Evolutionary conservation across 2,797 vertebrate species (phyloP).

Genomic region (Paramormyrops hopkinsi): DNA sequence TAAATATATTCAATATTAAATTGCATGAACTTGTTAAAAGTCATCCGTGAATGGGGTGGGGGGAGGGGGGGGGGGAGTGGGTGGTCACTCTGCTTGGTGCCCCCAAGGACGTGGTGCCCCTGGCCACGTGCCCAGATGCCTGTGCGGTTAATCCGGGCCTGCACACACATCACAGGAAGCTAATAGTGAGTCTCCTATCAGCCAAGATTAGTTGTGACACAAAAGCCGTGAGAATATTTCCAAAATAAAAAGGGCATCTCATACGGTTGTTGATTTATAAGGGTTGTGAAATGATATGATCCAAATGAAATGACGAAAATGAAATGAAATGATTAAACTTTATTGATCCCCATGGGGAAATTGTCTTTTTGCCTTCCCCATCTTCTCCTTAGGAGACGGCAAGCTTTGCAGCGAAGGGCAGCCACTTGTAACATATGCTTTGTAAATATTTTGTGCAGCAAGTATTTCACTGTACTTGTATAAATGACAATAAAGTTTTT

Average conservation of each 20-base stretch:
- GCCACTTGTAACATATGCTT: not conserved
- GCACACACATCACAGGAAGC: not conserved
- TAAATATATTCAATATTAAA: not conserved
- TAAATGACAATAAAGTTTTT: not conserved
- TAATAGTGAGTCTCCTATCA: not conserved
- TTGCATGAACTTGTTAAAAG: not conserved
- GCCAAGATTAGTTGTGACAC: not conserved
- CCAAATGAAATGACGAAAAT: not conserved
- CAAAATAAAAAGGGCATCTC: not conserved
- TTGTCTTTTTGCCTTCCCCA: not conserved
- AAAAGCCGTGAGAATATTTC: not conserved
- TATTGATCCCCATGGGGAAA: not conserved
- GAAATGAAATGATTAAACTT: not conserved
- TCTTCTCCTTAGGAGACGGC: not conserved
- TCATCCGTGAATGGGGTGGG: not conserved
- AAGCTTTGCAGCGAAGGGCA: not conserved
- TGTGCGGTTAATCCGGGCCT: not conserved
- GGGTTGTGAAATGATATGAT: not conserved
- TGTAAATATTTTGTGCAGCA: not conserved
- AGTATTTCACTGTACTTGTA: not conserved
- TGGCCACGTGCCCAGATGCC: not conserved
- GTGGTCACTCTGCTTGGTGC: not conserved
- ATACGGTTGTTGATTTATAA: not conserved
- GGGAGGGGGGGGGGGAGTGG: not conserved
- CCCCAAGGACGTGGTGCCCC: not conserved